A percentile compares a stretch with the other conserved stretches of the same genome.
Conservation (phyloP, 2,888 invertebrate species). For the Anarsia innoxiella region DNA sequence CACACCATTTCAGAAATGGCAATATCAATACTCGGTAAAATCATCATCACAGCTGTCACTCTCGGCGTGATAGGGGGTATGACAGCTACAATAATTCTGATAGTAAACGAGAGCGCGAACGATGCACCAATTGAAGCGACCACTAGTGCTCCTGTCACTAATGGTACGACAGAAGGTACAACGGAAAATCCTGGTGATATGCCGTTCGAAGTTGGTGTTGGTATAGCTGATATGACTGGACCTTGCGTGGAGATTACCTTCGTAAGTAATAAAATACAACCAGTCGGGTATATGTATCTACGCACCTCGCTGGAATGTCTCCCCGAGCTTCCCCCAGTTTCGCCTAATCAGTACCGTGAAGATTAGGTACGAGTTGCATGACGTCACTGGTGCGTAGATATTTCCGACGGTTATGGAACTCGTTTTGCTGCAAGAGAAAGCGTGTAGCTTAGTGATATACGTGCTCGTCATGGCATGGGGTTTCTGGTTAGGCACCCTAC, state of each 20-base stretch:
- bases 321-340: no score
- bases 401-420: no score
- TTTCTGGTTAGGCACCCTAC: no score
- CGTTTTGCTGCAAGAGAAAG: no score
- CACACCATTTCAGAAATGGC: slow-evolving; percentile 36
- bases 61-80: slow-evolving; percentile 46
- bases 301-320: no score
- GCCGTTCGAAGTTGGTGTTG: slow-evolving; percentile 80
- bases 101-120: slow-evolving; percentile 29
- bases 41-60: slow-evolving; percentile 34
- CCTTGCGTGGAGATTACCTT: slow-evolving; percentile 93
- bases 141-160: slow-evolving; percentile 4
- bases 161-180: slow-evolving; percentile 8
- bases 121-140: neutral
- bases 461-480: no score
- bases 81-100: slow-evolving; percentile 37
- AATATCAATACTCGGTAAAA: slow-evolving; percentile 40
- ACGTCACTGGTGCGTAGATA: no score
- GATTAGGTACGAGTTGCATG: no score
- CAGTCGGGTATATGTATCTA: no score
- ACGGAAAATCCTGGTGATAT: slow-evolving; percentile 13
- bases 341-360: no score
- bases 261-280: slow-evolving; percentile 80
- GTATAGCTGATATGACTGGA: slow-evolving; percentile 93
- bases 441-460: no score